Evolutionary conservation across 2,113 vertebrate species (phyloP).

Genomic region (Ceyx margarethae): DNA sequence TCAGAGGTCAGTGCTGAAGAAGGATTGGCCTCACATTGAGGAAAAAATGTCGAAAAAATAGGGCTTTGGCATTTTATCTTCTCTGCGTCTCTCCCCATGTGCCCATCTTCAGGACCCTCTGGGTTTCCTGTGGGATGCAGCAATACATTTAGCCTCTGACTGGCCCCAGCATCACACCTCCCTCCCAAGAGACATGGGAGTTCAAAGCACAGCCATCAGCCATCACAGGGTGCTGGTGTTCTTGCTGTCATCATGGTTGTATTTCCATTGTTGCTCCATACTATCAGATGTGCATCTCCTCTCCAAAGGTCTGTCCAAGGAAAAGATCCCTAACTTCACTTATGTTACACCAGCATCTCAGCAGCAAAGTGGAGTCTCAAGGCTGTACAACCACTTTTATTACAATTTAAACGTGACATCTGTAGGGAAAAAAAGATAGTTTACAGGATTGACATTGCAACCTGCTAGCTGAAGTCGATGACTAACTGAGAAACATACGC

Average conservation of each 20-base stretch:
- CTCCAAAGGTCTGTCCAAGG: not conserved
- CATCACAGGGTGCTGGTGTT: not conserved
- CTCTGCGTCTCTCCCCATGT: rapidly evolving
- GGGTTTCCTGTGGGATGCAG: not conserved
- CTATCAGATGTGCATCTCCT: not conserved
- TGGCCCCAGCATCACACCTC: rapidly evolving
- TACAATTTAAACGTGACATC: not conserved
- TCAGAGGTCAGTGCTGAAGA: not conserved
- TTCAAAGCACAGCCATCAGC: not conserved
- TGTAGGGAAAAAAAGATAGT: not conserved
- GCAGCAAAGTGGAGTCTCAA: not conserved
- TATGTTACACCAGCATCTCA: rapidly evolving
- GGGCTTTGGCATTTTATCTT: rapidly evolving
- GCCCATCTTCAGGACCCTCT: not conserved
- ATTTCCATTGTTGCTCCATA: not conserved
- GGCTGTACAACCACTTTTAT: not conserved
- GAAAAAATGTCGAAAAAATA: not conserved
- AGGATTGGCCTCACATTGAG: not conserved
- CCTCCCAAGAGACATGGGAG: not conserved
- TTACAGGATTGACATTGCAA: not conserved
- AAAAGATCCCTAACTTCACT: not conserved
- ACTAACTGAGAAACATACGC: not conserved
- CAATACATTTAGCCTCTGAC: not conserved
- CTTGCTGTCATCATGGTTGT: not conserved
- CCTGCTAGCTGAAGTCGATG: not conserved